Evolutionary conservation across 2,888 invertebrate genomes (phyloP).

Genomic region (Asteroscopus sphinx): DNA sequence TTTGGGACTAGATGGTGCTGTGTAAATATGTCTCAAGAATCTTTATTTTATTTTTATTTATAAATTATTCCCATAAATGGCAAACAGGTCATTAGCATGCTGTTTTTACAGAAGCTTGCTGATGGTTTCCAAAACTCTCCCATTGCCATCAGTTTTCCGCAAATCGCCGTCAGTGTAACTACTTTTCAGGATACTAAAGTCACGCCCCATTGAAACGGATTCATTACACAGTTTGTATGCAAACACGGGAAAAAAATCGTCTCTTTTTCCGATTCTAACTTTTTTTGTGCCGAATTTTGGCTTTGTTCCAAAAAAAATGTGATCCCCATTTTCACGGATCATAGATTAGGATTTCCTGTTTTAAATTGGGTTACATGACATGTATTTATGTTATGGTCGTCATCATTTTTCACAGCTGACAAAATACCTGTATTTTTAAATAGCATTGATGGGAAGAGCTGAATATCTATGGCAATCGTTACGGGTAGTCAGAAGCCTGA

Average conservation of each 20-base stretch:
- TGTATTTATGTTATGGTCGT: slow-evolving; percentile 1
- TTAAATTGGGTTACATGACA: slow-evolving; percentile 24
- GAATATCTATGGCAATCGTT: too few species aligned
- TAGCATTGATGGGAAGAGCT: too few species aligned
- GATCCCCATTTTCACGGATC: slow-evolving; percentile 42
- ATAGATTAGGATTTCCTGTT: slow-evolving; percentile 26
- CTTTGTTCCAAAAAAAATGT: slow-evolving; percentile 41
- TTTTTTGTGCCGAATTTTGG: slow-evolving; percentile 37
- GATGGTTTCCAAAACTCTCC: neutral
- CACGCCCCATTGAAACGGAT: slow-evolving; percentile 30
- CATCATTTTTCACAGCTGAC: slow-evolving; percentile 1
- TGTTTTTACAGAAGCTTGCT: too few species aligned
- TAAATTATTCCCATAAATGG: too few species aligned
- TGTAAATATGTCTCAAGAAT: too few species aligned
- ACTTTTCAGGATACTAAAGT: slow-evolving; percentile 18
- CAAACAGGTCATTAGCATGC: too few species aligned
- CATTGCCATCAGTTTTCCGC: neutral
- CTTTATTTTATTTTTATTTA: too few species aligned
- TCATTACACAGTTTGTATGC: slow-evolving; percentile 36
- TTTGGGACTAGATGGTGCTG: too few species aligned
- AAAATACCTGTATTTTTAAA: too few species aligned
- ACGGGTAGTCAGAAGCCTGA: too few species aligned
- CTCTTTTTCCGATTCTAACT: slow-evolving; percentile 16
- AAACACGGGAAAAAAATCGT: slow-evolving; percentile 22
- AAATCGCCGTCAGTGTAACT: neutral